Conservation (phyloP, 2,888 invertebrate species). For the Lordiphosa fenestrarum region DNA sequence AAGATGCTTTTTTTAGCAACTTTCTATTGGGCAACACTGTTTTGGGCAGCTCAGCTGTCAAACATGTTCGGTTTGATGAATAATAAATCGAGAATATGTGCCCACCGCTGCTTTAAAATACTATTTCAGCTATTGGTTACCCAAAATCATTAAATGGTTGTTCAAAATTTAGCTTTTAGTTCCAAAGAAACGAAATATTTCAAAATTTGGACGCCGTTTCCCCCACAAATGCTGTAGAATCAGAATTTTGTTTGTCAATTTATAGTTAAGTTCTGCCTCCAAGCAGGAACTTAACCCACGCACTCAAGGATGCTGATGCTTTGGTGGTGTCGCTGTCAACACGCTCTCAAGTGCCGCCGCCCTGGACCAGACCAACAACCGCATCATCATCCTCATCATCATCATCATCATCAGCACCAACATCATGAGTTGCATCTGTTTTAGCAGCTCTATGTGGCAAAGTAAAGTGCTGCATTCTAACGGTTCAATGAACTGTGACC, state of each 20-base stretch:
- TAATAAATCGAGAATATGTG: too few relatives aligned
- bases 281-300: background rate
- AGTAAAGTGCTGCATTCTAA: slow-evolving; percentile 48
- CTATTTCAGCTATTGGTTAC: too few relatives aligned
- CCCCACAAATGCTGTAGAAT: too few relatives aligned
- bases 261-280: background rate
- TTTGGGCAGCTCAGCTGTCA: too few relatives aligned
- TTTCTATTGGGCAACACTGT: too few relatives aligned
- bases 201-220: too few relatives aligned
- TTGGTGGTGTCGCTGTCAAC: slow-evolving; percentile 16
- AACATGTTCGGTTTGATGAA: too few relatives aligned
- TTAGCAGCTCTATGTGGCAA: slow-evolving; percentile 18
- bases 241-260: background rate
- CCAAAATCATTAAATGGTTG: too few relatives aligned
- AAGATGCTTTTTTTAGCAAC: too few relatives aligned
- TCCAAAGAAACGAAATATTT: too few relatives aligned
- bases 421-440: slow-evolving; percentile 25
- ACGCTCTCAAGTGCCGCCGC: slow-evolving; percentile 13
- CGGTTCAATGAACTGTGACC: slow-evolving; percentile 68
- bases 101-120: too few relatives aligned
- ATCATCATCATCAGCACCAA: slow-evolving; percentile 3
- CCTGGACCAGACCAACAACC: slow-evolving; percentile 2
- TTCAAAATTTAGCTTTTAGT: too few relatives aligned
- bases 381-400: slow-evolving; percentile 14
- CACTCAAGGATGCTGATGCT: background rate